A percentile compares a stretch with the other conserved stretches of the same genome.
These are phyloP conservation scores for Lepidochrysops patricia DNA, from an alignment of 2,888 invertebrate species.

Conservation along the genomic window DNA sequence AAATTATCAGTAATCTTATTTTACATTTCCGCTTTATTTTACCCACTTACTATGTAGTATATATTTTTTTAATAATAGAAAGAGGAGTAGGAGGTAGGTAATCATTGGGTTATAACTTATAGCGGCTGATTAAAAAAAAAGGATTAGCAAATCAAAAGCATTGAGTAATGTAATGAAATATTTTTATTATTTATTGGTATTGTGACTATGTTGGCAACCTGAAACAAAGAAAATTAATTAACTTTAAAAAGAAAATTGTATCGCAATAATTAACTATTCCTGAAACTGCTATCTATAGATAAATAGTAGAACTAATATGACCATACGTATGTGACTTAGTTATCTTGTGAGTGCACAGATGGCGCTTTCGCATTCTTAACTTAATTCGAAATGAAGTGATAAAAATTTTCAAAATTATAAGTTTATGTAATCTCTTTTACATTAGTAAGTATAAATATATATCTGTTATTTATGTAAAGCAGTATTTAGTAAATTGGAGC, in stretches of 20 bases:
- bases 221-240: constrained; percentile 18
- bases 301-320: not conserved
- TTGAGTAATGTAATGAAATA: not conserved
- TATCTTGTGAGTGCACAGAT: not conserved
- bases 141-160: constrained; percentile 8
- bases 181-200: constrained; percentile 33
- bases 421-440: too few relatives aligned
- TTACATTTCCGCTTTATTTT: too few relatives aligned
- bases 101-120: not conserved
- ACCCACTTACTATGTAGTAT: too few relatives aligned
- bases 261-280: not conserved
- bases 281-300: constrained; percentile 1
- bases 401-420: too few relatives aligned
- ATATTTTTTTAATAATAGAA: not conserved
- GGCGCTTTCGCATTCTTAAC: not conserved
- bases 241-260: too few relatives aligned
- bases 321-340: not conserved
- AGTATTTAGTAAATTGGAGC: too few relatives aligned
- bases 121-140: not conserved
- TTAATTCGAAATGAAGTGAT: too few relatives aligned
- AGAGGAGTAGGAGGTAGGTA: too few relatives aligned
- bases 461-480: too few relatives aligned
- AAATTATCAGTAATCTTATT: too few relatives aligned
- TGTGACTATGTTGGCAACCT: constrained; percentile 33
- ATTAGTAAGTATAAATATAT: too few relatives aligned